A percentile compares a stretch with the other conserved stretches of the same genome.
These are phyloP conservation scores for Mormyrus iriodes DNA, from an alignment of 2,113 vertebrate genomes.

Conservation along the genomic window DNA sequence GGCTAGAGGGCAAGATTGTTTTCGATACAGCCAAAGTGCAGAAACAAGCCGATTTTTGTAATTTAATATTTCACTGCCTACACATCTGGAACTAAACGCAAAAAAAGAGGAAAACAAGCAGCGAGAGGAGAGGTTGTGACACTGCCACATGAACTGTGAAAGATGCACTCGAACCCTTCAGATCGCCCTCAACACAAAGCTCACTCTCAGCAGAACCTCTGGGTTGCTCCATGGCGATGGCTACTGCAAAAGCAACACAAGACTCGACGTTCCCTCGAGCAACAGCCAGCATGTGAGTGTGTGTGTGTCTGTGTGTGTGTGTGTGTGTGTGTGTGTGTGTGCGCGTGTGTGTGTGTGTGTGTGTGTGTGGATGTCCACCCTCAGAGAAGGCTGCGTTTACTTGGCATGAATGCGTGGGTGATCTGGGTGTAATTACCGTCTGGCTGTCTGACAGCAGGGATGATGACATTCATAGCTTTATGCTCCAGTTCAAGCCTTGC, in stretches of 20 bases:
- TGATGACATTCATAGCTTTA: conserved; percentile 70
- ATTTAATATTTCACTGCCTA: conserved; percentile 72
- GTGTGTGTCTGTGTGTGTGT: neutral
- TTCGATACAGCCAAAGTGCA: conserved; percentile 62
- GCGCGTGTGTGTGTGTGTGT: neutral
- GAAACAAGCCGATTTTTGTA: conserved; percentile 67
- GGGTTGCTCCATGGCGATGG: no score
- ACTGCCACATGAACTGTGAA: conserved; percentile 34
- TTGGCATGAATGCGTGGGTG: conserved; percentile 67
- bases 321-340: neutral
- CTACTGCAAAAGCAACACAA: neutral
- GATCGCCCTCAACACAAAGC: conserved; percentile 37
- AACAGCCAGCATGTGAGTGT: neutral
- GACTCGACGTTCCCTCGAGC: neutral
- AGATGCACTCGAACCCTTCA: conserved; percentile 47
- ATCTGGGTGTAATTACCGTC: conserved; percentile 74
- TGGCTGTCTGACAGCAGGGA: conserved; percentile 64
- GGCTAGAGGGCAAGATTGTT: conserved; percentile 53
- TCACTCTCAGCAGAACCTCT: neutral
- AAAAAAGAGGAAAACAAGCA: conserved; percentile 69
- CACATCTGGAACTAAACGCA: conserved; percentile 70
- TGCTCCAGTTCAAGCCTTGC: conserved; percentile 49
- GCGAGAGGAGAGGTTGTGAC: conserved; percentile 21
- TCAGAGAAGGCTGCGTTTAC: conserved; percentile 59
- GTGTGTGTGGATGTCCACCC: conserved; percentile 20